Conservation (phyloP, 2,113 vertebrate species). For the Atrichornis clamosus region DNA sequence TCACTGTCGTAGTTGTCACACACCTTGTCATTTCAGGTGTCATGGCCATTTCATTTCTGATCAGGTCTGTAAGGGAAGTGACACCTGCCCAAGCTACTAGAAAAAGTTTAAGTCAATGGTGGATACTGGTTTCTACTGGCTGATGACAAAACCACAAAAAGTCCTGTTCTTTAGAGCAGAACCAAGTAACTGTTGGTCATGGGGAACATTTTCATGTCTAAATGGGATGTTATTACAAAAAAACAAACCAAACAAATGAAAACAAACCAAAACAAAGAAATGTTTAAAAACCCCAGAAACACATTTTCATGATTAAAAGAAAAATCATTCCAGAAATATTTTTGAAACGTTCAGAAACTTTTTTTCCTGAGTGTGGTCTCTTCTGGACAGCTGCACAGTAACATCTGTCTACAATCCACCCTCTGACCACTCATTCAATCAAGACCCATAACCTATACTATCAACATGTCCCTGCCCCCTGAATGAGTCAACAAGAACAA, state of each 20-base stretch:
- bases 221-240: background rate
- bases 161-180: background rate
- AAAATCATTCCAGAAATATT: background rate
- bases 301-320: background rate
- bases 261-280: background rate
- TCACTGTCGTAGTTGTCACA: background rate
- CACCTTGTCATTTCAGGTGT: background rate
- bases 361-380: background rate
- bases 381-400: background rate
- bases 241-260: background rate
- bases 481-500: background rate
- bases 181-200: background rate
- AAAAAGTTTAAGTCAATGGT: background rate
- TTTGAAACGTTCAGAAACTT: background rate
- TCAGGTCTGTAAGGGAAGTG: background rate
- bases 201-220: background rate
- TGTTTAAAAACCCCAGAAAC: background rate
- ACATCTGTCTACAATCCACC: background rate
- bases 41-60: background rate
- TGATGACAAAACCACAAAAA: background rate
- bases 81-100: background rate
- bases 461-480: background rate
- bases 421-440: background rate
- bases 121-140: background rate
- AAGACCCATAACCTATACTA: background rate